Percentiles rank a stretch among this genome's conserved stretches.
phyloP scores from a whole-genome alignment of 2,888 invertebrate genomes.

The Rhagonycha fulva region DNA sequence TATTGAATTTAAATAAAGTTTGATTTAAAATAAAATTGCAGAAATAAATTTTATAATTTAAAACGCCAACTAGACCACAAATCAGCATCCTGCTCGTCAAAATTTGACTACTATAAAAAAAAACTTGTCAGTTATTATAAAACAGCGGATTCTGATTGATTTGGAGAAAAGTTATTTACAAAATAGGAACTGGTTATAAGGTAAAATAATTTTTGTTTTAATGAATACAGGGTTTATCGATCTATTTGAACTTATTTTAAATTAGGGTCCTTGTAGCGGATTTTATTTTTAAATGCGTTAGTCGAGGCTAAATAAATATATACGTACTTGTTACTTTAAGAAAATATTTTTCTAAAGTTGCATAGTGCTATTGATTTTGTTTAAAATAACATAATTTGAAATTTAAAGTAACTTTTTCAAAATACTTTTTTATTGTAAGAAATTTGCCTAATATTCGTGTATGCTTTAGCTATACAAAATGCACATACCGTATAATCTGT shows the following conservation, averaged over 20 bases:
- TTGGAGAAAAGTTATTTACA: not conserved
- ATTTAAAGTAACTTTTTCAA: not conserved
- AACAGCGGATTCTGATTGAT: not conserved
- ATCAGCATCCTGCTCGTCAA: not conserved
- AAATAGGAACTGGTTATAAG: not conserved
- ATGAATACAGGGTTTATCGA: not conserved
- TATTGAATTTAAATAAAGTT: not conserved
- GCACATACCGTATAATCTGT: constrained; percentile 25
- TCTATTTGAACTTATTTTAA: not conserved
- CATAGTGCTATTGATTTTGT: not conserved
- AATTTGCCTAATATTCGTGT: not conserved
- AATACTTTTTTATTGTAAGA: not conserved
- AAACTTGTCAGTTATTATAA: too few species aligned
- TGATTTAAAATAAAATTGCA: not conserved
- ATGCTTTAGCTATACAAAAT: constrained; percentile 19
- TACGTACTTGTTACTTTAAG: not conserved
- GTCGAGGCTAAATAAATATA: not conserved
- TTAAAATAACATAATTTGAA: not conserved
- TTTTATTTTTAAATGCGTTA: not conserved
- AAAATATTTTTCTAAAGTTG: not conserved
- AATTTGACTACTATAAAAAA: not conserved
- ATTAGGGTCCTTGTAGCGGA: not conserved
- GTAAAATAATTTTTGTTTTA: not conserved
- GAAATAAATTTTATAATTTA: not conserved
- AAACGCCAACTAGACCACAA: not conserved